phyloP scores from a whole-genome alignment of 2,797 vertebrate genomes.

The Mormyrus proboscirostris region DNA sequence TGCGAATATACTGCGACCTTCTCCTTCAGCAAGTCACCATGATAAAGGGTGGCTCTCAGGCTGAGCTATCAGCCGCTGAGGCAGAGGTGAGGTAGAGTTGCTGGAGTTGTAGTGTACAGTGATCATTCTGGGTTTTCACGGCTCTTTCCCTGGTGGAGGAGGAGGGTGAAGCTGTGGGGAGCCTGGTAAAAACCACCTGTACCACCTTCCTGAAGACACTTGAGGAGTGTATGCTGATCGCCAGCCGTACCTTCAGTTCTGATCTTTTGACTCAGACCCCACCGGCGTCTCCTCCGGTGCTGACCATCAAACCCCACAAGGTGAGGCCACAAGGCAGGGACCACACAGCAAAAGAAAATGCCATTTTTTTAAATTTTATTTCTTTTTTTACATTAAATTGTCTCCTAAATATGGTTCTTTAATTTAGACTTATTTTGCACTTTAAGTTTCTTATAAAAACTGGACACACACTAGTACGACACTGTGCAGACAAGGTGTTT shows the following conservation, averaged over 20 bases:
- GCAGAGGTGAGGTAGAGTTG: slow-evolving; percentile 29
- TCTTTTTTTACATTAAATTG: not conserved
- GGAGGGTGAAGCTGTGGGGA: slow-evolving; percentile 69
- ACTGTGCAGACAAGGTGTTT: not conserved
- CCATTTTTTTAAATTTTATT: not conserved
- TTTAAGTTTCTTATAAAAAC: not conserved
- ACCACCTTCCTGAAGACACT: slow-evolving; percentile 92
- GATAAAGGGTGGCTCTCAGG: slow-evolving; percentile 72
- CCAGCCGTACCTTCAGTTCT: slow-evolving; percentile 78
- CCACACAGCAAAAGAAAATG: not conserved
- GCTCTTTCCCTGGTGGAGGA: slow-evolving; percentile 34
- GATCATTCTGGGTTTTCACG: slow-evolving; percentile 3
- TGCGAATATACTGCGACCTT: slow-evolving; percentile 95
- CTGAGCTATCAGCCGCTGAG: slow-evolving; percentile 45
- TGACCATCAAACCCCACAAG: slow-evolving; percentile 78
- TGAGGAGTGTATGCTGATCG: slow-evolving; percentile 98
- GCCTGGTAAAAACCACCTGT: slow-evolving; percentile 89
- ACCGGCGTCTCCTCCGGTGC: slow-evolving; percentile 77
- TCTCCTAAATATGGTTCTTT: not conserved
- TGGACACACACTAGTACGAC: not conserved
- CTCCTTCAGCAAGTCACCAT: slow-evolving; percentile 95
- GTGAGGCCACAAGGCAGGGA: slow-evolving; percentile 47
- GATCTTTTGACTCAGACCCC: slow-evolving; percentile 71
- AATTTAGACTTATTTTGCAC: not conserved
- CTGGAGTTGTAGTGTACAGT: slow-evolving; percentile 7